Evolutionary conservation across 1,140 invertebrate species (phyloP).

Genomic region (Neodiprion virginianus): DNA sequence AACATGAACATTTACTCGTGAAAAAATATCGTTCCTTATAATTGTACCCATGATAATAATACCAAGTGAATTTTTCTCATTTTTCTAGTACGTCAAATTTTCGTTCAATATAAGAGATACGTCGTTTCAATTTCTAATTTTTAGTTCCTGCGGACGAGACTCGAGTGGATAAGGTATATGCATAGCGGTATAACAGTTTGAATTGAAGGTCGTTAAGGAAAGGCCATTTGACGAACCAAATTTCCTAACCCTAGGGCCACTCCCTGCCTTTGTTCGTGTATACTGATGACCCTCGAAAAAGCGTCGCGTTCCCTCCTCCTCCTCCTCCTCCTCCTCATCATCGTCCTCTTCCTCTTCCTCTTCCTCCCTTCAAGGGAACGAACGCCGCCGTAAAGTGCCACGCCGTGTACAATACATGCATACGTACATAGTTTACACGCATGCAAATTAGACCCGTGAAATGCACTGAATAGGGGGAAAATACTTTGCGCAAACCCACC

Average conservation of each 20-base stretch:
- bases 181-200: no score
- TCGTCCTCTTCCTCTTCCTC: not conserved
- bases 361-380: not conserved
- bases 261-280: not conserved
- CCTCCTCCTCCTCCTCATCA: not conserved
- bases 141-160: no score
- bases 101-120: no score
- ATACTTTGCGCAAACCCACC: not conserved
- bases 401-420: not conserved
- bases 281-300: not conserved
- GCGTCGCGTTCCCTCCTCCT: not conserved
- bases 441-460: not conserved
- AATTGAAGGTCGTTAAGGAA: not conserved
- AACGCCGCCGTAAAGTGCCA: not conserved
- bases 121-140: no score
- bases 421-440: no score
- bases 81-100: no score
- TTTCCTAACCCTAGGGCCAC: conserved; percentile 1
- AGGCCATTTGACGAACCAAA: not conserved
- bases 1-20: no score
- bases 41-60: no score
- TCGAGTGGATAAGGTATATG: no score
- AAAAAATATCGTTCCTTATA: no score
- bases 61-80: no score
- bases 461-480: not conserved